Evolutionary conservation across 2,113 vertebrate species (phyloP).

Genomic region (Caracal caracal): DNA sequence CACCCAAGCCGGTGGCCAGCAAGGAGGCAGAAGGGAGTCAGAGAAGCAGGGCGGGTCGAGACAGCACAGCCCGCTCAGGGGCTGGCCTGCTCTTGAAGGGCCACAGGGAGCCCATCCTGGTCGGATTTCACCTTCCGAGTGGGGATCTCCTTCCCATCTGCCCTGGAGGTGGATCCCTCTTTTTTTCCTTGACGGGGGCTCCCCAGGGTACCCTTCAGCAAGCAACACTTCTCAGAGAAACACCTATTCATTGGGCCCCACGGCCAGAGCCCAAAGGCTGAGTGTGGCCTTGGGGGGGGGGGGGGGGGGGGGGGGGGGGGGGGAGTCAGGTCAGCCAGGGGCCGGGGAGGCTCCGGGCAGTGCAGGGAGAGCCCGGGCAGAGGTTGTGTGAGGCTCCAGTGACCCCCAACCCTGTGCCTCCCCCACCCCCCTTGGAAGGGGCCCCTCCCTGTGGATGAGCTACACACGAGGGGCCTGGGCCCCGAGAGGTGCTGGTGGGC

Average conservation of each 20-base stretch:
- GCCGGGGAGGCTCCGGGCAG: background rate
- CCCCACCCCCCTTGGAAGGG: background rate
- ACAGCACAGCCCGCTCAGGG: fast-evolving
- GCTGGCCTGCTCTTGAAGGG: background rate
- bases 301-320: no score
- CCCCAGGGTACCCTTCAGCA: fast-evolving
- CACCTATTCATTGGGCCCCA: fast-evolving
- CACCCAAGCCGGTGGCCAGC: fast-evolving
- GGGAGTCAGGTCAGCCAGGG: background rate
- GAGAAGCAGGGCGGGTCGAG: fast-evolving
- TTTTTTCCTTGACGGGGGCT: background rate
- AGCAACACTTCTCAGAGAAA: background rate
- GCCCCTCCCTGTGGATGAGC: background rate
- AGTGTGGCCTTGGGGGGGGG: background rate
- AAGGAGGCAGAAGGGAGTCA: fast-evolving
- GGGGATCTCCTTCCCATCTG: background rate
- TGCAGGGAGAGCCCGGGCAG: background rate
- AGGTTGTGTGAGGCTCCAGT: fast-evolving
- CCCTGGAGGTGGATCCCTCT: background rate
- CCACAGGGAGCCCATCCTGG: background rate
- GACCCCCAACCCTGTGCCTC: fast-evolving
- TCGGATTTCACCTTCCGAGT: background rate
- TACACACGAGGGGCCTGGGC: fast-evolving
- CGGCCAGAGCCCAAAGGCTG: background rate
- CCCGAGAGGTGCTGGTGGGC: background rate